Evolutionary conservation across 1,140 invertebrate genomes (phyloP).

Genomic region (Drosophila pseudoananassae): DNA sequence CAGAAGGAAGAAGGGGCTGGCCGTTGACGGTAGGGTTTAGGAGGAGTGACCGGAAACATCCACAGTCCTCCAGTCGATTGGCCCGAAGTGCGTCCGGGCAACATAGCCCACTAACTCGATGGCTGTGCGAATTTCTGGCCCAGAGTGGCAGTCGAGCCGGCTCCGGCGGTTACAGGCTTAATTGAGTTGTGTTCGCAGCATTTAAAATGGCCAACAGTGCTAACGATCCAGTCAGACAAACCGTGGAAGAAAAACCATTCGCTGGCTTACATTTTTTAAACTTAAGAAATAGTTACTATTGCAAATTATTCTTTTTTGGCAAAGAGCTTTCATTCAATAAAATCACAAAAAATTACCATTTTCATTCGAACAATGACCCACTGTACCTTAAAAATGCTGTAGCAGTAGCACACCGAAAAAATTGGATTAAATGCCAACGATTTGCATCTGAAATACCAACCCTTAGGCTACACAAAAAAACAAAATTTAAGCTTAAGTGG

Average conservation of each 20-base stretch:
- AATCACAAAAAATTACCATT: too few relatives aligned
- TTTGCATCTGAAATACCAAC: constrained; percentile 32
- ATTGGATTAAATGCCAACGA: constrained; percentile 28
- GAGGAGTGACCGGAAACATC: constrained; percentile 6
- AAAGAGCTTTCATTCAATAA: too few relatives aligned
- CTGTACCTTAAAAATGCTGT: neutral
- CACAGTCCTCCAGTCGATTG: constrained; percentile 55
- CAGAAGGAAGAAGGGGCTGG: constrained; percentile 13
- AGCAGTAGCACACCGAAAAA: neutral
- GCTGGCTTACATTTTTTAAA: neutral
- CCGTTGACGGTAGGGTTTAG: neutral
- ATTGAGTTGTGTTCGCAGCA: constrained; percentile 78
- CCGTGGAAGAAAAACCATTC: neutral
- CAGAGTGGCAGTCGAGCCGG: constrained; percentile 17
- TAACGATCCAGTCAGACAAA: constrained; percentile 52
- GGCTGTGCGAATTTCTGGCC: constrained; percentile 39
- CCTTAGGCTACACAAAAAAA: constrained; percentile 6
- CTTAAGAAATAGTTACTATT: too few relatives aligned
- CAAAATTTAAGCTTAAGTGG: constrained; percentile 51
- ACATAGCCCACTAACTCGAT: constrained; percentile 30
- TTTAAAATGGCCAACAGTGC: constrained; percentile 70
- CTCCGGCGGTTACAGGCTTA: constrained; percentile 56
- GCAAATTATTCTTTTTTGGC: too few relatives aligned
- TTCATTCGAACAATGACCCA: neutral
- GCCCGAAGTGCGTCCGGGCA: constrained; percentile 23